Conservation (phyloP, 2,888 invertebrate species). For the Bedellia somnulentella region DNA sequence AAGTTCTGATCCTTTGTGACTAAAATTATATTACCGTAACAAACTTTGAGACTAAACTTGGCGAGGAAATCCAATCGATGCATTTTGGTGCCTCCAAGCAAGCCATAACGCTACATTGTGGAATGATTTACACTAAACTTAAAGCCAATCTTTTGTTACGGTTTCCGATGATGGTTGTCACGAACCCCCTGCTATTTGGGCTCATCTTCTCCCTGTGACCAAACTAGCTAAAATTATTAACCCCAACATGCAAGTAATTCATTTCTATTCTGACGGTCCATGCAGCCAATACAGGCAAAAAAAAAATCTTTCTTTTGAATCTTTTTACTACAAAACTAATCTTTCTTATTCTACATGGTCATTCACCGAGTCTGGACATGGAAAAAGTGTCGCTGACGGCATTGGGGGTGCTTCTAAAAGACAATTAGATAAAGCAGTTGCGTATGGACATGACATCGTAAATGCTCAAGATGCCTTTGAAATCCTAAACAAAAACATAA, state of each 20-base stretch:
- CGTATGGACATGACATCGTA: background rate
- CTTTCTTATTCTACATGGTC: background rate
- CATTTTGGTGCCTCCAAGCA: conserved; percentile 5
- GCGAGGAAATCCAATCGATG: background rate
- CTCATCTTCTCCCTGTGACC: background rate
- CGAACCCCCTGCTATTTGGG: background rate
- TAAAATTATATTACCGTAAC: too few relatives aligned
- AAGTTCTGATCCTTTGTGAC: background rate
- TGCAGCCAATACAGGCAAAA: background rate
- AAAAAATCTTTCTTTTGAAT: background rate
- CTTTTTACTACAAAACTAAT: background rate
- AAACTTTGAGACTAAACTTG: background rate
- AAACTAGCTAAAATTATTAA: background rate
- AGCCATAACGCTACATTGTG: conserved; percentile 3
- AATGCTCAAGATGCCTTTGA: background rate
- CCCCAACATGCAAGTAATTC: background rate
- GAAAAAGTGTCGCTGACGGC: conserved; percentile 2
- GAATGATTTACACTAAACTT: conserved; percentile 1
- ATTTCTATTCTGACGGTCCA: background rate
- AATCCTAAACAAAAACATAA: background rate
- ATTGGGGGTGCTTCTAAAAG: background rate
- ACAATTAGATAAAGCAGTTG: background rate
- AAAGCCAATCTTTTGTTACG: background rate
- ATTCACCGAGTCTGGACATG: conserved; percentile 1
- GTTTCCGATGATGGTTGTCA: background rate